Percentiles rank a stretch among this genome's conserved stretches.
These are phyloP conservation scores for Neogale vison DNA, from an alignment of 2,113 vertebrate genomes.

Conservation along the genomic window DNA sequence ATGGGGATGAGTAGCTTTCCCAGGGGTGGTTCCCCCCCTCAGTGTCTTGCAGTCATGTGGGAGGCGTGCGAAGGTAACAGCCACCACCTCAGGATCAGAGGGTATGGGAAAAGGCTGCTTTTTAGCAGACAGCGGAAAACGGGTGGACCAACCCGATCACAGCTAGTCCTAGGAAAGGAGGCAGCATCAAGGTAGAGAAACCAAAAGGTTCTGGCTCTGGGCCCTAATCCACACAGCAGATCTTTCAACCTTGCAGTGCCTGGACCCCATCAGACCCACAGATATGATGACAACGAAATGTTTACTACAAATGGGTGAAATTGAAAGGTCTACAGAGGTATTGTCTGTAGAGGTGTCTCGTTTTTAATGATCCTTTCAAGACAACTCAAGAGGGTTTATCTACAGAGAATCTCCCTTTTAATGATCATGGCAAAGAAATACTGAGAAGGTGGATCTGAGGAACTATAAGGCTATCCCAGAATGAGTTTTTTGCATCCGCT, in stretches of 20 bases:
- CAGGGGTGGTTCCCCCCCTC: background rate
- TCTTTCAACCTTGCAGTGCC: background rate
- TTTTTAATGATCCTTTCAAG: background rate
- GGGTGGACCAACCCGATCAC: too few species aligned
- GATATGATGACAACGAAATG: background rate
- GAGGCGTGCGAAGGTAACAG: background rate
- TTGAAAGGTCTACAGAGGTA: background rate
- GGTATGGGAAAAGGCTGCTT: background rate
- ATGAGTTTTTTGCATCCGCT: background rate
- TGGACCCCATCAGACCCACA: background rate
- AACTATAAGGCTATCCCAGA: background rate
- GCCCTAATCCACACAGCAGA: background rate
- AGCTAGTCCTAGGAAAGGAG: background rate
- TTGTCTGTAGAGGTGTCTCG: background rate
- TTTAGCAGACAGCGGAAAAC: background rate
- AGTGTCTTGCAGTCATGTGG: rapidly evolving
- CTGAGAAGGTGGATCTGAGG: background rate
- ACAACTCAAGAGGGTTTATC: background rate
- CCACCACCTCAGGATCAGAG: rapidly evolving
- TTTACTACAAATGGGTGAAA: background rate
- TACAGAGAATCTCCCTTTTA: background rate
- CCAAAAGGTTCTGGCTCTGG: rapidly evolving
- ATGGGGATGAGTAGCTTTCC: background rate
- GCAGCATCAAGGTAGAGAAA: background rate
- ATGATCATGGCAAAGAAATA: too few species aligned